These are phyloP conservation scores for Stegastes partitus DNA, from an alignment of 2,113 vertebrate species.

Conservation along the genomic window DNA sequence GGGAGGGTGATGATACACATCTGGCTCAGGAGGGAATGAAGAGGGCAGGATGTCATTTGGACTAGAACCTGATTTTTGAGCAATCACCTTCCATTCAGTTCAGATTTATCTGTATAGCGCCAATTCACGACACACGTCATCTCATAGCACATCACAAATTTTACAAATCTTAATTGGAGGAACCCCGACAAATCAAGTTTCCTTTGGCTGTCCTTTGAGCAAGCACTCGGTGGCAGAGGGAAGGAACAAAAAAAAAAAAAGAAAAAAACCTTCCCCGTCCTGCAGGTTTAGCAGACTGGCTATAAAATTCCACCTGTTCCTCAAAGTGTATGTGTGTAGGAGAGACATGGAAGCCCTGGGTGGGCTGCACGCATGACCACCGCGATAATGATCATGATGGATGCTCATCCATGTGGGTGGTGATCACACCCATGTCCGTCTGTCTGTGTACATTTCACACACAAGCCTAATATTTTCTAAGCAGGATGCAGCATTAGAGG, in stretches of 20 bases:
- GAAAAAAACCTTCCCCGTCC: neutral
- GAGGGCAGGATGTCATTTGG: conserved; percentile 29
- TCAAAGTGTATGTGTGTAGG: neutral
- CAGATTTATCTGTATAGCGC: too few species aligned
- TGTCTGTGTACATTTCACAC: neutral
- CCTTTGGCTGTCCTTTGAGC: too few species aligned
- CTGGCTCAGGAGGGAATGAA: conserved; percentile 42
- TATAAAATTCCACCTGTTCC: conserved; percentile 50
- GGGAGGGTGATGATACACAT: conserved; percentile 46
- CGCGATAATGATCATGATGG: conserved; percentile 22
- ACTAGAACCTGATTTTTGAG: conserved; percentile 31
- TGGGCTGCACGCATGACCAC: conserved; percentile 53
- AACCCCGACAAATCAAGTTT: too few species aligned
- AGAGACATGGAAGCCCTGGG: conserved; percentile 29
- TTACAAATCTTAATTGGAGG: too few species aligned
- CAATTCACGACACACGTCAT: too few species aligned
- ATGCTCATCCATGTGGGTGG: conserved; percentile 31
- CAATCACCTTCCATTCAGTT: conserved; percentile 29
- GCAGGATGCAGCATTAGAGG: neutral
- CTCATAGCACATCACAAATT: too few species aligned
- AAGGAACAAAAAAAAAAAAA: too few species aligned
- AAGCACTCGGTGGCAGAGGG: too few species aligned
- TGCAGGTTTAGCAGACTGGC: neutral
- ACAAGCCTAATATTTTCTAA: neutral
- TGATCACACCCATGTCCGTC: conserved; percentile 8